These are phyloP conservation scores for Apodemus agrarius DNA, from an alignment of 2,797 vertebrate species.

Conservation along the genomic window DNA sequence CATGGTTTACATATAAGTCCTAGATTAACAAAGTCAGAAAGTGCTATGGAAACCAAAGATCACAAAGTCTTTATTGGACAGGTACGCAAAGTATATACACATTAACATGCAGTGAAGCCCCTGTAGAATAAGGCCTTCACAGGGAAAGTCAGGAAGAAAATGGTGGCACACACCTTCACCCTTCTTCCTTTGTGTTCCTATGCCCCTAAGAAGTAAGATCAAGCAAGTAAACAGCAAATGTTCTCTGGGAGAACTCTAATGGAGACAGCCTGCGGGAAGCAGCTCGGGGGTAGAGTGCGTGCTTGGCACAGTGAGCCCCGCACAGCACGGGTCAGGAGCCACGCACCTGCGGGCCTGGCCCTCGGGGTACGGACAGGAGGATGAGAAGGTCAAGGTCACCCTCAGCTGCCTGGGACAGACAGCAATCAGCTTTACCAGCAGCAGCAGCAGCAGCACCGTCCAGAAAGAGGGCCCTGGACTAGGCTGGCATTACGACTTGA, in stretches of 20 bases:
- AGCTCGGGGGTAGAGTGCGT: too few species aligned
- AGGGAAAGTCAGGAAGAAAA: not conserved
- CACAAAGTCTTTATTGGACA: not conserved
- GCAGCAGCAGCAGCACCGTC: too few species aligned
- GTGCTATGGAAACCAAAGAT: not conserved
- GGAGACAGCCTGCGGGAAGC: fast-evolving
- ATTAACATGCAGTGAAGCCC: not conserved
- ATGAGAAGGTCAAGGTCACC: not conserved
- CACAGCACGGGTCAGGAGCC: too few species aligned
- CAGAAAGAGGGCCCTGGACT: not conserved
- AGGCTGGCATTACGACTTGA: too few species aligned
- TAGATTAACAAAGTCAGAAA: not conserved
- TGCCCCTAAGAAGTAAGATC: not conserved
- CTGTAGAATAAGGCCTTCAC: not conserved
- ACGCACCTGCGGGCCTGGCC: not conserved
- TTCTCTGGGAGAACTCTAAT: not conserved
- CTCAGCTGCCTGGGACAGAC: not conserved
- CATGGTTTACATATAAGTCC: not conserved
- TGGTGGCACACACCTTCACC: not conserved
- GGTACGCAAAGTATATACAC: not conserved
- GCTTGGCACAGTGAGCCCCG: too few species aligned
- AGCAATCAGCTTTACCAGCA: too few species aligned
- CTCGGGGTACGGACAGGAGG: not conserved
- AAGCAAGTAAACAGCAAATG: not conserved
- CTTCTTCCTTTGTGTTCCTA: not conserved